These are phyloP conservation scores for Aphelinus atriplicis DNA, from an alignment of 1,140 invertebrate species.

Conservation along the genomic window DNA sequence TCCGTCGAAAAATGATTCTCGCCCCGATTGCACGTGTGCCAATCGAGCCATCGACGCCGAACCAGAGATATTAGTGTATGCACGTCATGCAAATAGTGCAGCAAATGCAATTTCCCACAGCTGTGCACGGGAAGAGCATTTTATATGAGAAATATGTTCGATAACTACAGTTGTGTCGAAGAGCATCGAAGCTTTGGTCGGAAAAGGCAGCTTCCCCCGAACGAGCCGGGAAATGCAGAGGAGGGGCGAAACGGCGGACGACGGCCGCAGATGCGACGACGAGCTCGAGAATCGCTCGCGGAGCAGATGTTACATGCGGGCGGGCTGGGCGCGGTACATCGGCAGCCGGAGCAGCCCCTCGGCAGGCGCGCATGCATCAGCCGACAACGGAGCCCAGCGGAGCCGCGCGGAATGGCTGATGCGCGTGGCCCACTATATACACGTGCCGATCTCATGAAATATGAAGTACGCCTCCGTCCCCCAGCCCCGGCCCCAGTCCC, in stretches of 20 bases:
- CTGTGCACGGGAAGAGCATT: too few relatives aligned
- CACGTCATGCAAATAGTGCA: too few relatives aligned
- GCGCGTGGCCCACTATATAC: background rate
- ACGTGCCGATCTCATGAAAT: slow-evolving; percentile 8
- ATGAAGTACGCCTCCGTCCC: background rate
- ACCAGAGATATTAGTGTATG: too few relatives aligned
- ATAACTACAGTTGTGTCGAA: too few relatives aligned
- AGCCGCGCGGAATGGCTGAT: background rate
- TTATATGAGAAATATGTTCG: too few relatives aligned
- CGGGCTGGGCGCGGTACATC: background rate
- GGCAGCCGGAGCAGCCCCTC: background rate
- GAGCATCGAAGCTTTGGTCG: background rate
- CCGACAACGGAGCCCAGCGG: background rate
- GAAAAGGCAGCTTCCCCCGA: background rate
- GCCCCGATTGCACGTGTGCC: too few relatives aligned
- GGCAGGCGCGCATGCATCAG: background rate
- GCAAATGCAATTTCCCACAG: too few relatives aligned
- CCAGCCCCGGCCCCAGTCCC: background rate
- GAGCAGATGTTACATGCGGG: slow-evolving; percentile 2
- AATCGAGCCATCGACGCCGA: too few relatives aligned
- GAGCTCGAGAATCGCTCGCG: background rate
- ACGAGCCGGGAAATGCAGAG: background rate
- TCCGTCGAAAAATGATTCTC: too few relatives aligned
- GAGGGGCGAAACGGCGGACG: background rate
- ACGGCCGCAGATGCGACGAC: background rate